Base-by-base conservation (phyloP, 2,113 vertebrate genomes). In the Ahaetulla prasina region DNA sequence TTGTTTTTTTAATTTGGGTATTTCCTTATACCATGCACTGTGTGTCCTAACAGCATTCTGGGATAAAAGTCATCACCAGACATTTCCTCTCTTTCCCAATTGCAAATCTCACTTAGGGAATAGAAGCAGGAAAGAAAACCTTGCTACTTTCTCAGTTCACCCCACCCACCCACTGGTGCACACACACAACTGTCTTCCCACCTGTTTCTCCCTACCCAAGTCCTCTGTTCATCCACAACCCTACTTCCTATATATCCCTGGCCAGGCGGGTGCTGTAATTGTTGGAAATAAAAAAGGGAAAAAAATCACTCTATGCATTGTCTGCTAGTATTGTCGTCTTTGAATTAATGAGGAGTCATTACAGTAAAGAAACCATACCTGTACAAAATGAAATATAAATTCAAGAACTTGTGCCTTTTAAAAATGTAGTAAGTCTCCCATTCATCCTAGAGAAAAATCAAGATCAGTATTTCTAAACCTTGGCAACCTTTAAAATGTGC, bases 281-380 rank as follows among this genome's bases (percentile, higher is more conserved):
- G 96, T 96, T 96, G 96, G 93, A 96, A 96, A 97, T 97, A 96
- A 97, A 97, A 96, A 53, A 45, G 95, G 3, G 1, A 53, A 53
- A 50, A 54, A 88, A 88, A 88, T 95, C 96, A 97, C 95, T 94
- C 94, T 93, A 94, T 96, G 94, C 92, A 92, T 92, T 91, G 93
- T 94, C 93, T 94, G 94, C 92, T 5, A 23, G 54, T 22, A 47
- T 90, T 63, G 68, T 84, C 30, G 2, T 27, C 43, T 85, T 80
- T 85, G 23, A 74, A n/a, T 23, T 25, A 4, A 35, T 25, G 6
- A 35, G 16, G 30, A 30, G 9, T 50, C 8, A n/a, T 30, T 25
- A 22, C 8, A 6, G n/a, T 27, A 11, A 43, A 47, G 68, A 5
- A 45, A 43, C 63, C 63, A 25, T 12, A 6, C 16, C 39, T 11